These are phyloP conservation scores for Pantherophis vulpinus DNA, from an alignment of 2,797 vertebrate species.

Conservation along the genomic window DNA sequence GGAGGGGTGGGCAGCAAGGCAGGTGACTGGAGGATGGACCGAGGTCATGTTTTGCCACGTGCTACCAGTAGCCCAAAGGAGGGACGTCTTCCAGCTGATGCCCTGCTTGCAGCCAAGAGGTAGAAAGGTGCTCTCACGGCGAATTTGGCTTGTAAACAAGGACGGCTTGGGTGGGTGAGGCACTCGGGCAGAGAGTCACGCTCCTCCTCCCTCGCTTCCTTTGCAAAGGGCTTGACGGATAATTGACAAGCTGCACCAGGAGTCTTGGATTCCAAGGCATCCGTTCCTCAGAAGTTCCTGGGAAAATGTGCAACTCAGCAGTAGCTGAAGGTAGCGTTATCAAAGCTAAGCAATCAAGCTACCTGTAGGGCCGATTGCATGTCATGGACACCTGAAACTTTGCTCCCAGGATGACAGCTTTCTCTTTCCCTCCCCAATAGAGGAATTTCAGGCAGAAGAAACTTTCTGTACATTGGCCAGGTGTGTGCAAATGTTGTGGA, in stretches of 20 bases:
- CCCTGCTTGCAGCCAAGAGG: neutral
- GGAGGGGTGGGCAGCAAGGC: neutral
- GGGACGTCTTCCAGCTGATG: neutral
- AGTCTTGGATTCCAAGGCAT: constrained; percentile 23
- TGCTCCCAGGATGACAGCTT: neutral
- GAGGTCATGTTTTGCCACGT: neutral
- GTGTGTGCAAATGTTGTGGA: neutral
- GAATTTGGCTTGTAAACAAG: constrained; percentile 26
- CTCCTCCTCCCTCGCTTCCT: constrained; percentile 9
- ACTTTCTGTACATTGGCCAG: neutral
- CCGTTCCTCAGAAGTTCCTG: constrained; percentile 9
- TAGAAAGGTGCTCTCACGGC: constrained; percentile 10
- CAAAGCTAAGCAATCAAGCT: neutral
- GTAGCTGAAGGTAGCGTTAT: neutral
- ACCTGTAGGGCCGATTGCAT: neutral
- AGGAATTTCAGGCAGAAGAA: neutral
- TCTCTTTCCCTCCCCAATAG: neutral
- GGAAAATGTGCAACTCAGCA: constrained; percentile 15
- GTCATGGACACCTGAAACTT: neutral
- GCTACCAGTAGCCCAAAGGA: neutral
- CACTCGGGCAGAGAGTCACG: neutral
- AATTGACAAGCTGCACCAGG: constrained; percentile 25
- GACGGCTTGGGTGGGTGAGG: constrained; percentile 7
- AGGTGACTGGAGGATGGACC: rapidly evolving
- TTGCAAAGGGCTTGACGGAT: constrained; percentile 29